A percentile compares a stretch with the other conserved stretches of the same genome.
phyloP scores from a whole-genome alignment of 2,888 invertebrate genomes.

The Bimastos eiseni region DNA sequence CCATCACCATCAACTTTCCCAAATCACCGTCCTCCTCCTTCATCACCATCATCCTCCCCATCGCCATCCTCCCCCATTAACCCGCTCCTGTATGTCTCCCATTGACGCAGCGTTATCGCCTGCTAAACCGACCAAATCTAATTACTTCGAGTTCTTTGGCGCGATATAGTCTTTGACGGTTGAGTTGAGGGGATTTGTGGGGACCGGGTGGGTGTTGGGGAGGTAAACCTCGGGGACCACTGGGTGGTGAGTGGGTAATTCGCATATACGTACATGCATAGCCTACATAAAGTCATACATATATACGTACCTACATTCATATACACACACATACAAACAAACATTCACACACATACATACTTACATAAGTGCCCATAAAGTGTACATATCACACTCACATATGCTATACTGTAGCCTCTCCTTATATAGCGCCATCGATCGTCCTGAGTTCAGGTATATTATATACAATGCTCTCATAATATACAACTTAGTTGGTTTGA shows the following conservation, averaged over 20 bases:
- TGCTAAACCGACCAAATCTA: background rate
- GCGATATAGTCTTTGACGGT: background rate
- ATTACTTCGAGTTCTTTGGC: background rate
- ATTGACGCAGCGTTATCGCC: background rate
- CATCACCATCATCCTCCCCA: no score
- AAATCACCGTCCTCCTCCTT: background rate
- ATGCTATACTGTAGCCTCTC: no score
- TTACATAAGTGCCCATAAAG: no score
- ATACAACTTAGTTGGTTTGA: background rate
- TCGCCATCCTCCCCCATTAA: no score
- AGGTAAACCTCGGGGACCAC: background rate
- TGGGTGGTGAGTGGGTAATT: background rate
- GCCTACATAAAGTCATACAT: background rate
- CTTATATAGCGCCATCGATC: no score
- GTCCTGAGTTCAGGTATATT: no score
- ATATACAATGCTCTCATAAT: no score
- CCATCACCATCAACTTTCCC: background rate
- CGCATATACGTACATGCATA: no score
- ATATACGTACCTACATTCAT: background rate
- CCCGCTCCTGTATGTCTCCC: no score
- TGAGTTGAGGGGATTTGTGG: background rate
- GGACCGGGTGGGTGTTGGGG: background rate
- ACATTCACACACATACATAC: background rate
- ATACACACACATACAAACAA: background rate
- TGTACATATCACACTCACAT: no score